Base-by-base conservation (phyloP, 2,113 vertebrate genomes). In the Prunella fulvescens region DNA sequence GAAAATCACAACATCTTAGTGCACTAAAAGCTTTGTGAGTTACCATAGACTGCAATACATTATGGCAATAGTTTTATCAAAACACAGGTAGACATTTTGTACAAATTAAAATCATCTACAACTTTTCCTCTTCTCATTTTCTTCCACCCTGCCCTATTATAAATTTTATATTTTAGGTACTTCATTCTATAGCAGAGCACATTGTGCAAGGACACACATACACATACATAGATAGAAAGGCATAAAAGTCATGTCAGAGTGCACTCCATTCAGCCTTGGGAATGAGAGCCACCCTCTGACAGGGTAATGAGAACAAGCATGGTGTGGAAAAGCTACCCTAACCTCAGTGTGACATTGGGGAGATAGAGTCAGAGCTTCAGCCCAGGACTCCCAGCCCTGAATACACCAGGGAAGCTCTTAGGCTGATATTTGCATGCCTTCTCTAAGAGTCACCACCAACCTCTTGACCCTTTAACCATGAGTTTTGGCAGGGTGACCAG, bases 311-410 rank as follows among this genome's bases (percentile, higher is more conserved):
- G 19, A 47, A 19, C 16, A 37, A 28, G 11, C 14, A 4, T 26
- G 62, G 33, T 25, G 31, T 29, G 24, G 48, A 51, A 73, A 81
- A 81, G 11, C 9, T 45, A 12, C 19, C 19, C 11, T 18, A 28
- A 29, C 10, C 37, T 37, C 37, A 62, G 12, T 11, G 6, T 58
- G 69, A 66, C 29, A 13, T 0, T 3, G 1, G 11, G 2, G 10
- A 71, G 16, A 14, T 2, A 64, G 65, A 56, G 7, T 42, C 61
- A 47, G 47, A n/a, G 35, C 26, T 72, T n/a, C 37, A 64, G 16
- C 6, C 22, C 39, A 79, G 37, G 76, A 45, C 28, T 72, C 14
- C 1, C 22, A 86, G 23, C 23, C 37, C 54, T 69, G 12, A 47
- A 40, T 22, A 62, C 47, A 79, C 7, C 1, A 35, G 29, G 12